Percentiles rank a stretch among this genome's conserved stretches.
phyloP scores from a whole-genome alignment of 2,888 invertebrate genomes.

The Lithophane semibrunnea region DNA sequence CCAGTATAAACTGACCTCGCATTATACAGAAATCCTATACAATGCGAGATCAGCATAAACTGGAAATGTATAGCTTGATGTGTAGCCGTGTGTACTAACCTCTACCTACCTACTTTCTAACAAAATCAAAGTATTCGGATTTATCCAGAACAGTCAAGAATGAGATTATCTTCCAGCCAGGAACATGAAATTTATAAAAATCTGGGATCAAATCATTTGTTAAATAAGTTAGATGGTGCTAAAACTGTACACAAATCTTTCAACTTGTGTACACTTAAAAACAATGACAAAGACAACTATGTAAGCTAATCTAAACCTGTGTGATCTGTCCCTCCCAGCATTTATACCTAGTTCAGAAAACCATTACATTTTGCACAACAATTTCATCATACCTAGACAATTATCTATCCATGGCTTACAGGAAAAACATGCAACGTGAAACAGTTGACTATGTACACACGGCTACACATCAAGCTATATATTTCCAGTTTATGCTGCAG shows the following conservation, averaged over 20 bases:
- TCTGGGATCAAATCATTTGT: background rate
- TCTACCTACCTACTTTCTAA: background rate
- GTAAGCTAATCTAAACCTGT: background rate
- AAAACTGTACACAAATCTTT: background rate
- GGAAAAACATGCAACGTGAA: slow-evolving; percentile 30
- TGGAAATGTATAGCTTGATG: too few species aligned
- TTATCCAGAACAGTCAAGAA: background rate
- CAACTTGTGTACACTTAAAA: too few species aligned
- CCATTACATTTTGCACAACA: slow-evolving; percentile 36
- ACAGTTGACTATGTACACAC: background rate
- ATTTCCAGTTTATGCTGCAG: too few species aligned
- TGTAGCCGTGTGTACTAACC: too few species aligned
- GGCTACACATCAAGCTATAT: too few species aligned
- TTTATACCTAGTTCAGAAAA: background rate
- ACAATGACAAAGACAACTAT: too few species aligned
- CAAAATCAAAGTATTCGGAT: background rate
- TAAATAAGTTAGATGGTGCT: background rate
- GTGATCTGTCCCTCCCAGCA: background rate
- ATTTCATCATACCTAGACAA: background rate
- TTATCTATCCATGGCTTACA: slow-evolving; percentile 6
- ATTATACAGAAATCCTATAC: too few species aligned
- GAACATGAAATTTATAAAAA: too few species aligned
- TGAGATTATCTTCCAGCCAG: background rate
- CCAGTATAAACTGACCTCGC: too few species aligned
- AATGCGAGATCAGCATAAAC: too few species aligned